These are phyloP conservation scores for Cirrhinus mrigala DNA, from an alignment of 2,797 vertebrate genomes.

Conservation along the genomic window DNA sequence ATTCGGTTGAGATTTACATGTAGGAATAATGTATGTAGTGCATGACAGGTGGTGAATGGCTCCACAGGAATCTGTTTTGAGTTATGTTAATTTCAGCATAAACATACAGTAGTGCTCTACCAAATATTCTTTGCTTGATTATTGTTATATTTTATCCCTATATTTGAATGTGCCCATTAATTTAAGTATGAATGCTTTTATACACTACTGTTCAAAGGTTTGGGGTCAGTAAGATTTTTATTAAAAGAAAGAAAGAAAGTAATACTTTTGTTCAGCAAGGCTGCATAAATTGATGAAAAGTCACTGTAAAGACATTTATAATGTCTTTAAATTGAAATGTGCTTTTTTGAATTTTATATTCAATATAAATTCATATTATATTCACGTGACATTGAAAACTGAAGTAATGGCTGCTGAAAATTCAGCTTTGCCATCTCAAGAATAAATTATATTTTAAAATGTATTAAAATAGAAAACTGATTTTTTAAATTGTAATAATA, in stretches of 20 bases:
- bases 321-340: neutral
- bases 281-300: neutral
- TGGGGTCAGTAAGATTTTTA: conserved; percentile 16
- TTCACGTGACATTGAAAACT: neutral
- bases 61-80: conserved; percentile 20
- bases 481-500: neutral
- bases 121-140: conserved; percentile 33
- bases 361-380: neutral
- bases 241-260: neutral
- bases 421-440: neutral
- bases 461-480: neutral
- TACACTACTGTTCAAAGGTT: conserved; percentile 3
- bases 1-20: neutral
- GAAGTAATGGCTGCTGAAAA: neutral
- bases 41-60: conserved; percentile 36
- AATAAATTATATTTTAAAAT: neutral
- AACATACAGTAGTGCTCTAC: neutral
- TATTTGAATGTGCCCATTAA: conserved; percentile 11
- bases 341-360: neutral
- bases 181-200: conserved; percentile 6
- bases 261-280: neutral
- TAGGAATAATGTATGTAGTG: neutral
- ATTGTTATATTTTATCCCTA: conserved; percentile 10
- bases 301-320: neutral
- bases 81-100: neutral